Evolutionary conservation across 2,888 invertebrate genomes (phyloP).

Genomic region (Litoditis marina): DNA sequence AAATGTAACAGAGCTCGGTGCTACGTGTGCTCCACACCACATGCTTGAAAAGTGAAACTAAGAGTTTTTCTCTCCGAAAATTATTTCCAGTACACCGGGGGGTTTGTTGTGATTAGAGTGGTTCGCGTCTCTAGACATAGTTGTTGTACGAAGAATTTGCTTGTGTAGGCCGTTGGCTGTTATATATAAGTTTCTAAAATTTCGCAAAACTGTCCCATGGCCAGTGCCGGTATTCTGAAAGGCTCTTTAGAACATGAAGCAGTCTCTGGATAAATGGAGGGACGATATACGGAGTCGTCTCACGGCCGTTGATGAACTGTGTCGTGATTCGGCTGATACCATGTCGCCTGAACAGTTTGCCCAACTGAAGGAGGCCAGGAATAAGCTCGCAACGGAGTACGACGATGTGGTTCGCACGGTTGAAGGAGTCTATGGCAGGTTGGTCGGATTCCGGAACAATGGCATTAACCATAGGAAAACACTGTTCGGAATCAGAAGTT

Average conservation of each 20-base stretch:
- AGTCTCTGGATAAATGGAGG: slow-evolving; percentile 42
- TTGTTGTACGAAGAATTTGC: not conserved
- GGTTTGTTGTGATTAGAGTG: not conserved
- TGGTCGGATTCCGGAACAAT: too few species aligned
- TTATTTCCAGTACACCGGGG: slow-evolving; percentile 2
- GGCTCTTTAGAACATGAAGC: slow-evolving; percentile 30
- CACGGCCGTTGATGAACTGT: slow-evolving; percentile 42
- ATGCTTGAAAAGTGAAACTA: too few species aligned
- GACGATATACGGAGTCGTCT: slow-evolving; percentile 34
- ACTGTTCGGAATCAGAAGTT: too few species aligned
- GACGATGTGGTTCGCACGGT: slow-evolving; percentile 45
- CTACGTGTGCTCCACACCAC: too few species aligned
- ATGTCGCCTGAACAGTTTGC: slow-evolving; percentile 85
- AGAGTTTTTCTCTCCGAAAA: too few species aligned
- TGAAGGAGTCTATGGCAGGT: slow-evolving; percentile 39
- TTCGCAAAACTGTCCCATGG: too few species aligned
- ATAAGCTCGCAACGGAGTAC: slow-evolving; percentile 46
- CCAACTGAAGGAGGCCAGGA: slow-evolving; percentile 66
- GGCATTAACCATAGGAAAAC: too few species aligned
- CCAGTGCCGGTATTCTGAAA: not conserved
- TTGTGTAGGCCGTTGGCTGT: not conserved
- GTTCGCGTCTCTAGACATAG: not conserved
- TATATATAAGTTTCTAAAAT: too few species aligned
- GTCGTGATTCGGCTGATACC: slow-evolving; percentile 76
- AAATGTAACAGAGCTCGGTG: too few species aligned